Conservation (phyloP, 2,888 invertebrate species). For the Holacanthella duospinosa region DNA sequence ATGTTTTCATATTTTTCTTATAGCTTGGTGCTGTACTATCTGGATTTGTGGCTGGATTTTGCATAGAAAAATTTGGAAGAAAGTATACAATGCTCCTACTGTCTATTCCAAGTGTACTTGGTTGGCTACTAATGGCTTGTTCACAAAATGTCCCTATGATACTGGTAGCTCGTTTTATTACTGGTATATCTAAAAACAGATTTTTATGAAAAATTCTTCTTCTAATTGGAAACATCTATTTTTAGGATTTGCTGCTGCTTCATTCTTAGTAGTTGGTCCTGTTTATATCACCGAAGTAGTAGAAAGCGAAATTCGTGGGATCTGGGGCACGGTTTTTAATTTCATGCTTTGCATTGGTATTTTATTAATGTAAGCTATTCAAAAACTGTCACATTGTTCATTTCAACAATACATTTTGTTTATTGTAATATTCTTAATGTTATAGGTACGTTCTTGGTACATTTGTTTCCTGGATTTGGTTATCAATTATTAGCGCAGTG, state of each 20-base stretch:
- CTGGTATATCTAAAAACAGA: neutral
- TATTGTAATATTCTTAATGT: neutral
- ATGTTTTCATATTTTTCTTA: too few species aligned
- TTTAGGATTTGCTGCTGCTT: neutral
- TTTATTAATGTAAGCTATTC: neutral
- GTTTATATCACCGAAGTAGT: conserved; percentile 9
- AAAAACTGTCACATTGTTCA: neutral
- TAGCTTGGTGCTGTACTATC: conserved; percentile 3
- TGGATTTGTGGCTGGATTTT: conserved; percentile 2
- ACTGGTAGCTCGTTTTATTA: conserved; percentile 3
- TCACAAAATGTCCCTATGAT: conserved; percentile 8
- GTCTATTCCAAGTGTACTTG: neutral
- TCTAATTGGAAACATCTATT: neutral
- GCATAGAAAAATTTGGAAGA: neutral
- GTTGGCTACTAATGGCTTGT: conserved; percentile 1
- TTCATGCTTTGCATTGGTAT: neutral
- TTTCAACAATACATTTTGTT: neutral
- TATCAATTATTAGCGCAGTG: conserved; percentile 56
- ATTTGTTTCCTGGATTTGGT: conserved; percentile 50
- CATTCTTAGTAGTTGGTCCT: neutral
- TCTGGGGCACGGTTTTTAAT: neutral
- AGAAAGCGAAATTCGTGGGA: neutral
- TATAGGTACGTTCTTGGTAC: conserved; percentile 59
- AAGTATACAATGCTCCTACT: neutral
- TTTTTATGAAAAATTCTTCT: neutral